phyloP scores from a whole-genome alignment of 2,888 invertebrate genomes.

The Eristalinus aeneus region DNA sequence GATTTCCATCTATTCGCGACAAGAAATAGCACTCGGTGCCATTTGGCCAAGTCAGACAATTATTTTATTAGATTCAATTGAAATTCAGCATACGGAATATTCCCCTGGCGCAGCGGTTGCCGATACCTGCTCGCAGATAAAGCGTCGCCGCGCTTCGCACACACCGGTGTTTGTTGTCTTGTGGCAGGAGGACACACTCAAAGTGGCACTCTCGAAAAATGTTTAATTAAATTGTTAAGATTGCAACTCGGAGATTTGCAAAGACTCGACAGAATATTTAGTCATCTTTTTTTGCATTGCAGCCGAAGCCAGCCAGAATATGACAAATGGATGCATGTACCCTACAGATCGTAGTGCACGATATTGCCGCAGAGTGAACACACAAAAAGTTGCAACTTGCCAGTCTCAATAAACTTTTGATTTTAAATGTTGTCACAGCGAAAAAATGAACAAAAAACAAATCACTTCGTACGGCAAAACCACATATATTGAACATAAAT shows the following conservation, averaged over 20 bases:
- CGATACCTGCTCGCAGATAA: slow-evolving; percentile 57
- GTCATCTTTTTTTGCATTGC: slow-evolving; percentile 51
- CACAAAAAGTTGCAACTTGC: slow-evolving; percentile 4
- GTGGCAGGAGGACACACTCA: slow-evolving; percentile 53
- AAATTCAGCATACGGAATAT: slow-evolving; percentile 65
- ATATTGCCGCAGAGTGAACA: slow-evolving; percentile 26
- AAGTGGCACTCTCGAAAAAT: slow-evolving; percentile 67
- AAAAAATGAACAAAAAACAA: slow-evolving; percentile 2
- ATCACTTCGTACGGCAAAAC: slow-evolving; percentile 40
- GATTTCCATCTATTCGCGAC: slow-evolving; percentile 62
- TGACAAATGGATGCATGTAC: slow-evolving; percentile 70
- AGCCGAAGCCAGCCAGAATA: slow-evolving; percentile 59
- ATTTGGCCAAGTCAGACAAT: slow-evolving; percentile 69
- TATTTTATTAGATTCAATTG: slow-evolving; percentile 71
- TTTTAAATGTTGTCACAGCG: slow-evolving; percentile 29
- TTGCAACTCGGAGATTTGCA: slow-evolving; percentile 65
- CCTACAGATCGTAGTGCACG: slow-evolving; percentile 56
- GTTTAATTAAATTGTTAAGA: slow-evolving; percentile 71
- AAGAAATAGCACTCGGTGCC: slow-evolving; percentile 67
- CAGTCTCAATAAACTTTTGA: slow-evolving; percentile 37
- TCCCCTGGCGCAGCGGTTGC: slow-evolving; percentile 8
- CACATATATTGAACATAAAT: slow-evolving; percentile 54
- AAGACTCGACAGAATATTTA: slow-evolving; percentile 33
- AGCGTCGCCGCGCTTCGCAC: neutral
- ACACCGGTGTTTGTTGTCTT: neutral